Percentiles rank a stretch among this genome's conserved stretches.
phyloP scores from a whole-genome alignment of 2,888 invertebrate genomes.

The Drosophila flavopinicola region DNA sequence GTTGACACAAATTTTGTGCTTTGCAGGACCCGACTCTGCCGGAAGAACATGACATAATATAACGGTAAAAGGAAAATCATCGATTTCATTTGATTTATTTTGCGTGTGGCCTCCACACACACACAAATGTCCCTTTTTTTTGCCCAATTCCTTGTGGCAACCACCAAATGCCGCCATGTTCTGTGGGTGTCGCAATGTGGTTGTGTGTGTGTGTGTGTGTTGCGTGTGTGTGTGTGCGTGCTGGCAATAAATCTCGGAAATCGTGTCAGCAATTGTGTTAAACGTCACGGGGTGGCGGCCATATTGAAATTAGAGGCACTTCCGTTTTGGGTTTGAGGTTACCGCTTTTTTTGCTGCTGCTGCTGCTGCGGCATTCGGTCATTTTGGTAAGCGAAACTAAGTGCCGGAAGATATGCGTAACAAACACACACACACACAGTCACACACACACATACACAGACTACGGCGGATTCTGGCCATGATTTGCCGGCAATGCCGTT shows the following conservation, averaged over 20 bases:
- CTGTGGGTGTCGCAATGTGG: conserved; percentile 38
- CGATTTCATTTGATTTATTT: conserved; percentile 79
- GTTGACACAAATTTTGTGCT: conserved; percentile 43
- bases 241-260: conserved; percentile 74
- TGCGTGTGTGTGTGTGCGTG: conserved; percentile 43
- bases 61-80: conserved; percentile 79
- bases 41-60: conserved; percentile 77
- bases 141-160: conserved; percentile 44
- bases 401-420: conserved; percentile 76
- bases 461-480: conserved; percentile 15
- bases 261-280: conserved; percentile 78
- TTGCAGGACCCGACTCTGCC: conserved; percentile 26
- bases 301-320: conserved; percentile 80
- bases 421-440: conserved; percentile 37
- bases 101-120: too few species aligned
- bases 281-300: conserved; percentile 56
- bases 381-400: conserved; percentile 65
- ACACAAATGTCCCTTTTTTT: conserved; percentile 17
- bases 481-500: conserved; percentile 12
- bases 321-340: conserved; percentile 56
- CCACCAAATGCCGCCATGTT: conserved; percentile 52
- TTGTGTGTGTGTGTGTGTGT: conserved; percentile 13
- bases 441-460: neutral
- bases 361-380: conserved; percentile 47
- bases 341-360: neutral